Conservation (phyloP, 2,113 vertebrate genomes). For the Oryzias melastigma region DNA sequence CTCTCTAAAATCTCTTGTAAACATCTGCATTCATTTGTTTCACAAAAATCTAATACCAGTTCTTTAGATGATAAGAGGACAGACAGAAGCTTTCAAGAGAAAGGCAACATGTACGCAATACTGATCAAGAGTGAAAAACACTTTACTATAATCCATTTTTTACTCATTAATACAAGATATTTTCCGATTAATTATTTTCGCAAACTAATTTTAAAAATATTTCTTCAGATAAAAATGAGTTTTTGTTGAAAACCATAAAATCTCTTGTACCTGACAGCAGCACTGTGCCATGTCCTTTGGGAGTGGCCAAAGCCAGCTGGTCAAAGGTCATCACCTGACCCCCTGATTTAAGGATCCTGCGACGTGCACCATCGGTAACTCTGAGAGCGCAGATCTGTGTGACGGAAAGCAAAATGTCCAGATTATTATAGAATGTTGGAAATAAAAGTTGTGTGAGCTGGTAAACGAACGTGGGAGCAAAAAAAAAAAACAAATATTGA, state of each 20-base stretch:
- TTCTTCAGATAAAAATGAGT: neutral
- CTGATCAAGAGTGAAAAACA: too few relatives aligned
- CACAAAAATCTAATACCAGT: too few relatives aligned
- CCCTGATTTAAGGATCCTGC: slow-evolving; percentile 85
- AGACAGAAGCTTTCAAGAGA: too few relatives aligned
- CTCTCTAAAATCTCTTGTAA: too few relatives aligned
- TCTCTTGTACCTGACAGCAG: slow-evolving; percentile 83
- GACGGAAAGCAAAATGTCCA: slow-evolving; percentile 1
- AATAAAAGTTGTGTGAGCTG: neutral
- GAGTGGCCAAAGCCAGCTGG: slow-evolving; percentile 87
- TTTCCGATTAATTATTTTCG: too few relatives aligned
- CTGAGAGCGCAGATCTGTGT: slow-evolving; percentile 84
- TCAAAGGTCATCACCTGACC: slow-evolving; percentile 91
- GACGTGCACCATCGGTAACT: slow-evolving; percentile 82
- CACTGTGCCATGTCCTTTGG: slow-evolving; percentile 87
- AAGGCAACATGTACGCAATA: too few relatives aligned
- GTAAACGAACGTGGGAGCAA: neutral
- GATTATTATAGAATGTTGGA: neutral
- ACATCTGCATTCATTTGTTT: too few relatives aligned
- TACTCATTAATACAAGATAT: too few relatives aligned
- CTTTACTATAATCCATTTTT: too few relatives aligned
- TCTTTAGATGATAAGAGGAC: too few relatives aligned
- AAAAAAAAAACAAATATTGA: neutral
- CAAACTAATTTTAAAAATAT: neutral
- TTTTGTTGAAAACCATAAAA: neutral